Evolutionary conservation across 1,140 invertebrate genomes (phyloP).

Genomic region (Microvelia longipes): DNA sequence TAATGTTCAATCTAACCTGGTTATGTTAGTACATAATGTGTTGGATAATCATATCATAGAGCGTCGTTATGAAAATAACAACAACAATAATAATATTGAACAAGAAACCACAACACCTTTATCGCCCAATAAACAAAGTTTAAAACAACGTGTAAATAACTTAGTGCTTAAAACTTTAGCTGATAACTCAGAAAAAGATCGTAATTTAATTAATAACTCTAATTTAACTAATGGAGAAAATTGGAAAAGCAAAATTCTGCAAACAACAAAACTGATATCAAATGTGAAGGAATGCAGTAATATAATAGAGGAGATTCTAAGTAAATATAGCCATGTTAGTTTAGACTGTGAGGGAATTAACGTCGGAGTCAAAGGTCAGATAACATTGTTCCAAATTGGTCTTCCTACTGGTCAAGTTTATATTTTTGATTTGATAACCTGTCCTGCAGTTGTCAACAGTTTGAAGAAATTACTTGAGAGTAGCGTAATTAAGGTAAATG

Average conservation of each 20-base stretch:
- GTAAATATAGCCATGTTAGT: conserved; percentile 46
- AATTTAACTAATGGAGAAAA: conserved; percentile 37
- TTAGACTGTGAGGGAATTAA: conserved; percentile 87
- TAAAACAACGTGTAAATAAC: conserved; percentile 74
- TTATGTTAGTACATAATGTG: conserved; percentile 36
- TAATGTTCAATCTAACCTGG: conserved; percentile 75
- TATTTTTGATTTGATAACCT: conserved; percentile 79
- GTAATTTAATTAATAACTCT: conserved; percentile 29
- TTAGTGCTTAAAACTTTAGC: conserved; percentile 75
- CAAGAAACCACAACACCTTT: conserved; percentile 10
- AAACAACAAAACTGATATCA: conserved; percentile 59
- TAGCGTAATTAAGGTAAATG: conserved; percentile 67
- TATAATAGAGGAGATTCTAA: conserved; percentile 59
- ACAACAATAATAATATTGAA: conserved; percentile 5
- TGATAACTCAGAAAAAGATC: conserved; percentile 74
- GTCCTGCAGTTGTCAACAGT: conserved; percentile 56
- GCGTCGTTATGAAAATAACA: background rate
- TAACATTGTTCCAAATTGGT: conserved; percentile 75
- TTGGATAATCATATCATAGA: conserved; percentile 7
- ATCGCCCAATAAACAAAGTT: conserved; percentile 42
- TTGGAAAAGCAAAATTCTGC: conserved; percentile 64
- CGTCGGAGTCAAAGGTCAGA: conserved; percentile 61
- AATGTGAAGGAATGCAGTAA: conserved; percentile 57
- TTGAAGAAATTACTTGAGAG: conserved; percentile 67
- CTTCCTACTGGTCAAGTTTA: conserved; percentile 60